phyloP scores from a whole-genome alignment of 2,888 invertebrate species.

The Perdita meconis region DNA sequence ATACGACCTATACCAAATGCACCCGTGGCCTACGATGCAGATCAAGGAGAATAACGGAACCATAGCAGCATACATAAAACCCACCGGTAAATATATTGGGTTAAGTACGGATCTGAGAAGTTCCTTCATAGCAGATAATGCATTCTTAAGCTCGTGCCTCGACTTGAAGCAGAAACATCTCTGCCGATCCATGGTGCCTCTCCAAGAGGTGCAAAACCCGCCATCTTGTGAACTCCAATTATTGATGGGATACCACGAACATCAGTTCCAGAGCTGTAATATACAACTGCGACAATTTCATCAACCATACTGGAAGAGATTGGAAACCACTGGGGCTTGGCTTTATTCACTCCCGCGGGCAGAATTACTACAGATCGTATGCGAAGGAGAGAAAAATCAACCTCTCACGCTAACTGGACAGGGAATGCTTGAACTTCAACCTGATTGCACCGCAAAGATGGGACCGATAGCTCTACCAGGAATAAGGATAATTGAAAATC shows the following conservation, averaged over 20 bases:
- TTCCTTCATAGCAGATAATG: not conserved
- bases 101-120: not conserved
- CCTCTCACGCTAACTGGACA: too few species aligned
- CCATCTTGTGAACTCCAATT: not conserved
- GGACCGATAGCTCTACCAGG: not conserved
- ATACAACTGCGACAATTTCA: not conserved
- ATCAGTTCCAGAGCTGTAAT: not conserved
- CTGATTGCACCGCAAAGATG: not conserved
- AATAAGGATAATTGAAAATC: slow-evolving; percentile 12
- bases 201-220: not conserved
- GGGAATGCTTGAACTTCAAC: not conserved
- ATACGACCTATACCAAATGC: not conserved
- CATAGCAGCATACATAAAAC: not conserved
- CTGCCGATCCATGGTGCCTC: not conserved
- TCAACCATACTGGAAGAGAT: not conserved
- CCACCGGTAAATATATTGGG: not conserved
- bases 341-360: not conserved
- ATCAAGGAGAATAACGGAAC: not conserved
- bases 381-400: not conserved
- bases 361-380: not conserved
- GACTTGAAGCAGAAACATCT: not conserved
- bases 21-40: not conserved
- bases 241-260: not conserved
- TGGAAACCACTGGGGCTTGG: not conserved
- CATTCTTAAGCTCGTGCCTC: not conserved